phyloP scores from a whole-genome alignment of 2,113 vertebrate genomes.

The Trichechus manatus region DNA sequence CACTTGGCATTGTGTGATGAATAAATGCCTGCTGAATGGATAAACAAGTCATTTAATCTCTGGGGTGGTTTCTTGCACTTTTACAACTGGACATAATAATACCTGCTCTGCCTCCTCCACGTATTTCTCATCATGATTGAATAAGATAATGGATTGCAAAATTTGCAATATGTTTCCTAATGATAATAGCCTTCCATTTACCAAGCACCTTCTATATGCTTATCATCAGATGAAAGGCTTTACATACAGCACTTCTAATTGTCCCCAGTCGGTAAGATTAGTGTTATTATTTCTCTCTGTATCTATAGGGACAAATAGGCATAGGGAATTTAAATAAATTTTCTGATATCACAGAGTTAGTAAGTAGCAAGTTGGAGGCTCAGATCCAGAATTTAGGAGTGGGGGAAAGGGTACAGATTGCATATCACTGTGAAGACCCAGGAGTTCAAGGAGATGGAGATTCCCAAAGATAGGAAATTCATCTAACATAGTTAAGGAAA shows the following conservation, averaged over 20 bases:
- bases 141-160: neutral
- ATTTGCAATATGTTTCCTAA: neutral
- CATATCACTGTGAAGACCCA: neutral
- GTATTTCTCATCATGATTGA: neutral
- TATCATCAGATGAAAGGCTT: neutral
- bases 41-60: slow-evolving; percentile 23
- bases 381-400: neutral
- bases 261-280: neutral
- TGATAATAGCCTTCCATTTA: neutral
- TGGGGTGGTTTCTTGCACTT: neutral
- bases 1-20: neutral
- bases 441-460: neutral
- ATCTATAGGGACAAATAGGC: neutral
- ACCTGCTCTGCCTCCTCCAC: neutral
- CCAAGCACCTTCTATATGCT: neutral
- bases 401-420: neutral
- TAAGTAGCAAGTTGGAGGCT: neutral
- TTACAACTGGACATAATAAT: neutral
- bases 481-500: neutral
- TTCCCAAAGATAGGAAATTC: neutral
- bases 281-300: neutral
- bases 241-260: no score
- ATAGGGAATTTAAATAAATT: neutral
- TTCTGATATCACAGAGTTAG: neutral
- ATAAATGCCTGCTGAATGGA: neutral